Conservation (phyloP, 2,113 vertebrate genomes). For the Phylloscopus whistleri region DNA sequence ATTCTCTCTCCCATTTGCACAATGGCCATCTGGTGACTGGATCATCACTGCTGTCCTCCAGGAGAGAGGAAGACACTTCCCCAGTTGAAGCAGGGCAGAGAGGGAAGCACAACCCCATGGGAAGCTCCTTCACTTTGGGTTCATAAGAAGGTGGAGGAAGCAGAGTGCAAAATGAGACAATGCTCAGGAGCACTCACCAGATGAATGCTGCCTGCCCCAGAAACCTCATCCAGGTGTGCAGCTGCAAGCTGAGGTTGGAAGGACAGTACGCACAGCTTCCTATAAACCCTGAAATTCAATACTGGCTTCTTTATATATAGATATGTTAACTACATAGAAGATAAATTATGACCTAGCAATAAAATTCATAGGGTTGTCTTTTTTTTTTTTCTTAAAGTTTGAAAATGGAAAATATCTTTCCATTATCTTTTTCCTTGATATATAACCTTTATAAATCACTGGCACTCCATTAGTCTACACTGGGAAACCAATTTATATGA, state of each 20-base stretch:
- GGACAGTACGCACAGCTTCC: neutral
- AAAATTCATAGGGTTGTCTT: neutral
- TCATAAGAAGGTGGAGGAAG: neutral
- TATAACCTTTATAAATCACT: neutral
- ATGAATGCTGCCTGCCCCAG: neutral
- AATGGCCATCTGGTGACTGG: neutral
- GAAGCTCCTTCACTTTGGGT: neutral
- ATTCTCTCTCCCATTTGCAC: neutral
- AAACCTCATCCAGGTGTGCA: neutral
- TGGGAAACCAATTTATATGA: neutral
- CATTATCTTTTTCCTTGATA: slow-evolving; percentile 2
- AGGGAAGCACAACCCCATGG: neutral
- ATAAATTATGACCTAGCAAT: neutral
- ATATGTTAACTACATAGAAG: neutral
- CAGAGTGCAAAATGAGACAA: accelerated
- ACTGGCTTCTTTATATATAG: neutral
- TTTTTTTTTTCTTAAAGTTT: neutral
- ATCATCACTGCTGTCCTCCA: neutral
- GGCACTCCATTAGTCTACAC: neutral
- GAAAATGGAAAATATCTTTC: neutral
- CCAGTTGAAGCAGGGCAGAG: neutral
- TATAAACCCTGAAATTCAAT: neutral
- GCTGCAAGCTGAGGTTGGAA: neutral
- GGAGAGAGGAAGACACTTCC: neutral
- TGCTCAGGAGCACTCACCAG: neutral